Evolutionary conservation across 2,888 invertebrate species (phyloP).

Genomic region (Hirtodrosophila confusa): DNA sequence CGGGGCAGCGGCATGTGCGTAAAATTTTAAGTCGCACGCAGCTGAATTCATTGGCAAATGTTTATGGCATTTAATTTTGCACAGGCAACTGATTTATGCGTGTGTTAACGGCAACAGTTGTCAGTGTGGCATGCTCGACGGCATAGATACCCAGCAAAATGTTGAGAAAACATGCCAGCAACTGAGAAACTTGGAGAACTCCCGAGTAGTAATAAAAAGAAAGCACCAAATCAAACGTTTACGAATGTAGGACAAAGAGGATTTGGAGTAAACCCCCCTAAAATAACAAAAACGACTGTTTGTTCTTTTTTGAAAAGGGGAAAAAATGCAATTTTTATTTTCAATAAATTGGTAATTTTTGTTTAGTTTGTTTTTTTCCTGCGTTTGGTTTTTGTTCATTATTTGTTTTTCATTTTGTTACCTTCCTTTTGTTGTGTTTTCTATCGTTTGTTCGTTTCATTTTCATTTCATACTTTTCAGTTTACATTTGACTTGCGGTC

Average conservation of each 20-base stretch:
- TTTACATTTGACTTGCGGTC: slow-evolving; percentile 18
- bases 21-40: slow-evolving; percentile 17
- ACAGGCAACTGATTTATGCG: slow-evolving; percentile 1
- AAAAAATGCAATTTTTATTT: slow-evolving; percentile 71
- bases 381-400: slow-evolving; percentile 22
- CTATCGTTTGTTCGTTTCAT: slow-evolving; percentile 10
- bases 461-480: slow-evolving; percentile 6
- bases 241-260: too few relatives aligned
- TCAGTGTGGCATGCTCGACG: background rate
- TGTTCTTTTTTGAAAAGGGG: slow-evolving; percentile 58
- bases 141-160: slow-evolving; percentile 2
- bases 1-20: background rate
- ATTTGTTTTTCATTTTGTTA: slow-evolving; percentile 32
- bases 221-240: too few relatives aligned
- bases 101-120: background rate
- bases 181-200: background rate
- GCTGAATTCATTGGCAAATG: background rate
- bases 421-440: slow-evolving; percentile 5
- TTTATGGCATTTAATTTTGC: slow-evolving; percentile 8
- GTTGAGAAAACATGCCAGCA: background rate
- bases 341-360: slow-evolving; percentile 55
- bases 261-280: background rate
- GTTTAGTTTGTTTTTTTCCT: slow-evolving; percentile 20
- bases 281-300: slow-evolving; percentile 7
- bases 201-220: too few relatives aligned